Evolutionary conservation across 2,113 vertebrate genomes (phyloP).

Genomic region (Actenoides lindsayi): DNA sequence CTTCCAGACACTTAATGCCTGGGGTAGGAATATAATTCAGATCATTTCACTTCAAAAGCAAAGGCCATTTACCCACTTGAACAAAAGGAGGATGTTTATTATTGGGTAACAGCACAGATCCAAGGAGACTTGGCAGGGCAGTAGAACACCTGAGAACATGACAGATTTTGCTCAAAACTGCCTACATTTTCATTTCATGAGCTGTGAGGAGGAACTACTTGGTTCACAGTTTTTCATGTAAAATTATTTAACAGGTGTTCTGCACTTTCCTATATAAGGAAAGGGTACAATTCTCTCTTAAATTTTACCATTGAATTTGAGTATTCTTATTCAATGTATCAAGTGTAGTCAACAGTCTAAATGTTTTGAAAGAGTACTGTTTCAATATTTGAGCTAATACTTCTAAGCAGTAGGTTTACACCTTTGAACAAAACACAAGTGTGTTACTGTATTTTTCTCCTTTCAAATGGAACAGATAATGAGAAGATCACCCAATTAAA

Average conservation of each 20-base stretch:
- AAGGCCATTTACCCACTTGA: not conserved
- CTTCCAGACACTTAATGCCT: not conserved
- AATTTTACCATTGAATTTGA: not conserved
- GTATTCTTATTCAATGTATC: not conserved
- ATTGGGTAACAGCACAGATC: not conserved
- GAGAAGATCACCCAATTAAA: not conserved
- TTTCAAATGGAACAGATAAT: not conserved
- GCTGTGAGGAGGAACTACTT: not conserved
- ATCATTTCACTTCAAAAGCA: conserved; percentile 5
- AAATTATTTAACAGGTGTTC: not conserved
- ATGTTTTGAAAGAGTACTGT: not conserved
- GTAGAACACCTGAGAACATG: not conserved
- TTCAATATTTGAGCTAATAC: not conserved
- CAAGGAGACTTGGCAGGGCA: not conserved
- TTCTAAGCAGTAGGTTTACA: not conserved
- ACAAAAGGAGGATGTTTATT: not conserved
- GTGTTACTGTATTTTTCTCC: not conserved
- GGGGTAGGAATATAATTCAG: not conserved
- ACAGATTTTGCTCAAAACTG: not conserved
- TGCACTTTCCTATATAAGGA: not conserved
- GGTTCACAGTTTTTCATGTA: not conserved
- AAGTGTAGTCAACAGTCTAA: not conserved
- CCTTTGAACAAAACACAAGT: not conserved
- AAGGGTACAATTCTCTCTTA: not conserved
- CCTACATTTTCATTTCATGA: not conserved